phyloP scores from a whole-genome alignment of 2,113 vertebrate genomes.

The Ptychochromis oligacanthus region DNA sequence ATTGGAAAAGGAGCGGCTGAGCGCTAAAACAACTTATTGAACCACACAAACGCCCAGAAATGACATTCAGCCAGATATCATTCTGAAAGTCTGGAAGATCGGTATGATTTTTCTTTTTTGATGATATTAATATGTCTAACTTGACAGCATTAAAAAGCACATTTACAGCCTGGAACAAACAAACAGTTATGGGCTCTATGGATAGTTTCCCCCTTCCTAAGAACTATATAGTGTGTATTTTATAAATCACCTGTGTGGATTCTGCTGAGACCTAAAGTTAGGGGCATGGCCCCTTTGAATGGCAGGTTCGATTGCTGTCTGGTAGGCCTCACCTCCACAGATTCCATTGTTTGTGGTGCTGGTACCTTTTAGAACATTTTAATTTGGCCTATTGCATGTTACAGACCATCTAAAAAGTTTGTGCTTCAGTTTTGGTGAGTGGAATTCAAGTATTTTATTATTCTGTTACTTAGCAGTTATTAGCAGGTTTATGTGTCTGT shows the following conservation, averaged over 20 bases:
- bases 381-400: too few species aligned
- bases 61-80: neutral
- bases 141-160: neutral
- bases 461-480: too few species aligned
- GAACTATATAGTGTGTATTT: neutral
- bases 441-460: too few species aligned
- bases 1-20: neutral
- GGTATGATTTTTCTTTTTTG: neutral
- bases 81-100: neutral
- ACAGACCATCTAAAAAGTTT: too few species aligned
- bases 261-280: neutral
- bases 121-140: neutral
- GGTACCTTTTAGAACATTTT: too few species aligned
- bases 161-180: neutral
- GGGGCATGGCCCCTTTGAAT: neutral
- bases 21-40: neutral
- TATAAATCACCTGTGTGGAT: neutral
- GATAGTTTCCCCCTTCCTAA: neutral
- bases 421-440: too few species aligned
- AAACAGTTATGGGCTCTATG: neutral
- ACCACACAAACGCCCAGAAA: neutral
- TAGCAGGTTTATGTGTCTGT: too few species aligned
- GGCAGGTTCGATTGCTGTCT: neutral
- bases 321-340: neutral
- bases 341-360: too few species aligned